These are phyloP conservation scores for Cathartes aura DNA, from an alignment of 2,113 vertebrate species.

Conservation along the genomic window DNA sequence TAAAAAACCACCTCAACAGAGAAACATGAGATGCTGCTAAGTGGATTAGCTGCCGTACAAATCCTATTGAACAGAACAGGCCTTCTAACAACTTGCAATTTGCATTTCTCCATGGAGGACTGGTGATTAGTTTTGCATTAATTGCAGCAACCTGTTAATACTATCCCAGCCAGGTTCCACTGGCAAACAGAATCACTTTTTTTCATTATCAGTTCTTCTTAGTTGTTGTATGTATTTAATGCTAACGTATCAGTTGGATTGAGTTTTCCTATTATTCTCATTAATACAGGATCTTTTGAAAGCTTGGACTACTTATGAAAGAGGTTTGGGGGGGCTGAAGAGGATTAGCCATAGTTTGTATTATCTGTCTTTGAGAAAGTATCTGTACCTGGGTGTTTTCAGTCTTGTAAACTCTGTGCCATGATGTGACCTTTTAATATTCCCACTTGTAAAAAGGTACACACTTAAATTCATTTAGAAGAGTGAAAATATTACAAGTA, in stretches of 20 bases:
- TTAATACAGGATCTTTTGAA: neutral
- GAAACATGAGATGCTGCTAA: conserved; percentile 38
- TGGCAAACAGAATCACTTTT: neutral
- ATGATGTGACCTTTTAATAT: neutral
- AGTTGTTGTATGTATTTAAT: neutral
- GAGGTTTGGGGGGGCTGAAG: neutral
- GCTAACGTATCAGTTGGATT: neutral
- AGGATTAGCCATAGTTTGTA: neutral
- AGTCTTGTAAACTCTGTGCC: neutral
- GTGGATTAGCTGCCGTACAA: conserved; percentile 46
- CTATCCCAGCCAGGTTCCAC: neutral
- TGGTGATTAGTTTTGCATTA: conserved; percentile 54
- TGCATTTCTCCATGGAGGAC: conserved; percentile 37
- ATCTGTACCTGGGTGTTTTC: neutral
- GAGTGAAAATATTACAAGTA: neutral
- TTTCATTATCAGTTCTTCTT: neutral
- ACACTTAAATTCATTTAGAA: neutral
- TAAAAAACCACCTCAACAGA: neutral
- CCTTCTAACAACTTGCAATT: conserved; percentile 55
- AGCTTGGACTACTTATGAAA: neutral
- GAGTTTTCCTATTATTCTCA: neutral
- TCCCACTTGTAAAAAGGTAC: neutral
- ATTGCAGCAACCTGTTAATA: conserved; percentile 55
- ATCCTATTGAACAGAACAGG: conserved; percentile 40
- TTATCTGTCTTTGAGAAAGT: neutral